phyloP scores from a whole-genome alignment of 2,888 invertebrate genomes.

The Platynereis dumerilii region DNA sequence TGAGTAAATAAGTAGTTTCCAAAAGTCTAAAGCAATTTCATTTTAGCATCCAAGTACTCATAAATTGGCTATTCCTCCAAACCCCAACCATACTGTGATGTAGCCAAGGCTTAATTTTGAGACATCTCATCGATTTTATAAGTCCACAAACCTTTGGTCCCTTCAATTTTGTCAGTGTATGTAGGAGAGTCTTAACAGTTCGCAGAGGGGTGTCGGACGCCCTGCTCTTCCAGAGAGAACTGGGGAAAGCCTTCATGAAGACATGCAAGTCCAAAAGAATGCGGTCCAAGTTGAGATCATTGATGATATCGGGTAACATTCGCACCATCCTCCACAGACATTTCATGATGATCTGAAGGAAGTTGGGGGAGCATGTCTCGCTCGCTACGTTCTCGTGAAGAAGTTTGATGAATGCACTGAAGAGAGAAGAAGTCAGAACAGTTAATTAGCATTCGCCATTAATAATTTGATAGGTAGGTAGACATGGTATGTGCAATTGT shows the following conservation, averaged over 20 bases:
- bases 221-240: slow-evolving; percentile 84
- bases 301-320: slow-evolving; percentile 79
- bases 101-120: no score
- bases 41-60: no score
- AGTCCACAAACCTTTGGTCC: slow-evolving; percentile 70
- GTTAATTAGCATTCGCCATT: background rate
- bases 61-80: no score
- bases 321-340: slow-evolving; percentile 95
- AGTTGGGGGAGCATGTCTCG: slow-evolving; percentile 66
- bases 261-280: slow-evolving; percentile 81
- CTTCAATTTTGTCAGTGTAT: slow-evolving; percentile 87
- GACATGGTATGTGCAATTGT: no score
- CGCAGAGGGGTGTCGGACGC: slow-evolving; percentile 78
- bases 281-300: slow-evolving; percentile 64
- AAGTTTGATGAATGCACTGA: slow-evolving; percentile 84
- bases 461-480: no score
- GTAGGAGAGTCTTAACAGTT: slow-evolving; percentile 92
- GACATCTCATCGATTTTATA: no score
- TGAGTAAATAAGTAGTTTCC: no score
- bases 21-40: no score
- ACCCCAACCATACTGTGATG: no score
- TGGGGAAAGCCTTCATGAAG: slow-evolving; percentile 87
- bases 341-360: slow-evolving; percentile 65
- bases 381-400: slow-evolving; percentile 84
- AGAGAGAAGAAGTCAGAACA: slow-evolving; percentile 40